A percentile compares a stretch with the other conserved stretches of the same genome.
Evolutionary conservation across 2,888 invertebrate species (phyloP).

Genomic region (Chymomyza procnemis): DNA sequence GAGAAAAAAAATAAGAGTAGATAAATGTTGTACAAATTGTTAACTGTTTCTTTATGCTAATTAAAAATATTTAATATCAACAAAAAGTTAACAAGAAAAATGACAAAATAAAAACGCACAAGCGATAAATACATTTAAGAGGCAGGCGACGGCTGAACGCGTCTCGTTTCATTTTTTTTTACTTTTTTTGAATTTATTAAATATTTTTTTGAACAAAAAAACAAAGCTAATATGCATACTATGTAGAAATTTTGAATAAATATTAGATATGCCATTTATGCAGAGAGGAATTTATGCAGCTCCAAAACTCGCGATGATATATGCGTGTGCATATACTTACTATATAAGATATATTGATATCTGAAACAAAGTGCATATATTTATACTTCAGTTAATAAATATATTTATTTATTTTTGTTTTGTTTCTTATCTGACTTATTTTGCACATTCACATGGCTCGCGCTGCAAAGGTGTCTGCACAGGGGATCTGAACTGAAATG

Average conservation of each 20-base stretch:
- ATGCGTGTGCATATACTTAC: neutral
- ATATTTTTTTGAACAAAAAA: neutral
- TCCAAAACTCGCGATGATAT: constrained; percentile 14
- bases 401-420: no score
- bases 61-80: constrained; percentile 51
- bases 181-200: neutral
- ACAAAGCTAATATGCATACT: neutral
- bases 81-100: constrained; percentile 36
- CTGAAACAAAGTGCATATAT: neutral
- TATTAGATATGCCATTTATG: neutral
- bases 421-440: neutral
- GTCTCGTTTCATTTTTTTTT: constrained; percentile 5
- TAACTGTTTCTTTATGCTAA: constrained; percentile 72
- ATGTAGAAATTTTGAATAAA: neutral
- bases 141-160: neutral
- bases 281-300: constrained; percentile 9
- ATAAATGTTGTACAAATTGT: constrained; percentile 72
- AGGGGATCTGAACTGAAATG: no score
- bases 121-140: neutral
- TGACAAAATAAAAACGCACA: constrained; percentile 59
- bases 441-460: neutral
- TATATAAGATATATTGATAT: neutral
- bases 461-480: no score
- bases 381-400: neutral
- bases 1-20: constrained; percentile 59